A percentile compares a stretch with the other conserved stretches of the same genome.
Conservation (phyloP, 1,140 invertebrate species). For the Matsumurasca onukii region DNA sequence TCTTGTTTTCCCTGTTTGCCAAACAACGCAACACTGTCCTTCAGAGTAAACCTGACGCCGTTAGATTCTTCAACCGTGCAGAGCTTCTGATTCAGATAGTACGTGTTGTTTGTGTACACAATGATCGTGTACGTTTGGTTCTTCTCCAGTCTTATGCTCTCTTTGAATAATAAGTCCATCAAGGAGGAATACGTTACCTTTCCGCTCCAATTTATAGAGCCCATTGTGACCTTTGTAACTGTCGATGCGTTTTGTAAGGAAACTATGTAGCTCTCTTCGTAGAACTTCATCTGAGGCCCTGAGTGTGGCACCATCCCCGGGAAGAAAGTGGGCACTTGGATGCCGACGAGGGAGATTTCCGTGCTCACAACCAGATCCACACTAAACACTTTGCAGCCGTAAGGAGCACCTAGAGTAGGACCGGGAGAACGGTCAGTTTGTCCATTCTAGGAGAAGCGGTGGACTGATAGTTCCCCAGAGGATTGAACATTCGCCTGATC, state of each 20-base stretch:
- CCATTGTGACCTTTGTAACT: not conserved
- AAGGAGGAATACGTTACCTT: constrained; percentile 26
- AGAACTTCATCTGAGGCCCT: constrained; percentile 23
- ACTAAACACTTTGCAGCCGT: constrained; percentile 27
- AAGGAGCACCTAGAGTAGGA: constrained; percentile 4
- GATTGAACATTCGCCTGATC: constrained; percentile 18
- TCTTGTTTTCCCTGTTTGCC: constrained; percentile 7
- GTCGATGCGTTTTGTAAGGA: constrained; percentile 23
- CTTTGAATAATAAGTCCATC: constrained; percentile 24
- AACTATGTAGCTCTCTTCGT: constrained; percentile 31
- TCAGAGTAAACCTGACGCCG: constrained; percentile 23
- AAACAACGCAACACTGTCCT: constrained; percentile 19
- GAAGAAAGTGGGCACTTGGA: constrained; percentile 30
- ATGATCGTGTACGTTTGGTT: constrained; percentile 23
- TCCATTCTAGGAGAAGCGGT: constrained; percentile 8
- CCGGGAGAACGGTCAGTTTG: constrained; percentile 15
- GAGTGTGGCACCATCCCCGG: not conserved
- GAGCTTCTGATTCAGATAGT: constrained; percentile 28
- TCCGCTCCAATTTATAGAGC: constrained; percentile 12
- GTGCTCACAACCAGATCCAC: constrained; percentile 23
- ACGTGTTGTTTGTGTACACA: constrained; percentile 30
- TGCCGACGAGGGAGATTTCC: constrained; percentile 19
- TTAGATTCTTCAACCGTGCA: constrained; percentile 16
- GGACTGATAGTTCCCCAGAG: constrained; percentile 10
- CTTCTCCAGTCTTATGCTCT: constrained; percentile 25